phyloP scores from a whole-genome alignment of 2,888 invertebrate species.

The Fragum whitleyi region DNA sequence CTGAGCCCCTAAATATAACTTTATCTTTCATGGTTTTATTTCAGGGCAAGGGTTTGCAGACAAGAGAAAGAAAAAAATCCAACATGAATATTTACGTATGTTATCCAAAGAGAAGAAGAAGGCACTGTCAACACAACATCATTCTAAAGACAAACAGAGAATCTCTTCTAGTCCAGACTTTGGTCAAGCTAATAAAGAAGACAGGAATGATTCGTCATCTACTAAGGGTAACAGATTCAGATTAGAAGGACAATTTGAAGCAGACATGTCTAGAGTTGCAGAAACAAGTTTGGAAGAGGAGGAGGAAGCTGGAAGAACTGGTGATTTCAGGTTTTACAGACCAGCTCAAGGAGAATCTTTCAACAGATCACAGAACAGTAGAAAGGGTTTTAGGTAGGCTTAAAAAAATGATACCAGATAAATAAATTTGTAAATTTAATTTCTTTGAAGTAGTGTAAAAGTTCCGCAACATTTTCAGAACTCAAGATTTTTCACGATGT shows the following conservation, averaged over 20 bases:
- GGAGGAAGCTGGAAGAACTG: not conserved
- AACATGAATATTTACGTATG: conserved; percentile 70
- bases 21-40: too few relatives aligned
- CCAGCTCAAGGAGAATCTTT: not conserved
- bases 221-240: not conserved
- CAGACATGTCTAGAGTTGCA: not conserved
- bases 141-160: not conserved
- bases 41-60: conserved; percentile 75
- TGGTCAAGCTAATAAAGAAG: not conserved
- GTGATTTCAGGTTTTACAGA: not conserved
- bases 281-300: not conserved
- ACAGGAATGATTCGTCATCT: not conserved
- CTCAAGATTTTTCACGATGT: too few relatives aligned
- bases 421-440: too few relatives aligned
- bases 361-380: not conserved
- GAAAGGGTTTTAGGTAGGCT: not conserved
- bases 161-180: not conserved
- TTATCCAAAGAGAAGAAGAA: conserved; percentile 63
- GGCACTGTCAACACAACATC: not conserved
- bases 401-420: too few relatives aligned
- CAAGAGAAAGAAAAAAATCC: conserved; percentile 70
- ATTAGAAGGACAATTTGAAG: not conserved
- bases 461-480: too few relatives aligned
- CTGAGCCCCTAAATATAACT: too few relatives aligned
- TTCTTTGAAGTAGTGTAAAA: too few relatives aligned